Conservation (phyloP, 1,140 invertebrate species). For the Trichonephila inaurata region DNA sequence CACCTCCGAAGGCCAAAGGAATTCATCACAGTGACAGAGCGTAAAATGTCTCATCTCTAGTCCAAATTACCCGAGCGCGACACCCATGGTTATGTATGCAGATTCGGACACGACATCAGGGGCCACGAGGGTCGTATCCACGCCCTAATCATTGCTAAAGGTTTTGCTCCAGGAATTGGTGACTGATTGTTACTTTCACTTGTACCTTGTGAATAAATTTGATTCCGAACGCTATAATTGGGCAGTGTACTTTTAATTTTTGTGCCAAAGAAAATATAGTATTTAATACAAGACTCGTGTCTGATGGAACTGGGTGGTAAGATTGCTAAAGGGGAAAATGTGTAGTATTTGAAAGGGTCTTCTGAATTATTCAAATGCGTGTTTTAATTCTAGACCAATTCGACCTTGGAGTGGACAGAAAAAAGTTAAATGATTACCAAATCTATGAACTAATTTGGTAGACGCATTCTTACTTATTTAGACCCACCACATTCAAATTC, state of each 20-base stretch:
- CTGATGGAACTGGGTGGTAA: not conserved
- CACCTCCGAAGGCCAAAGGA: not conserved
- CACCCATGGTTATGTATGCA: constrained; percentile 24
- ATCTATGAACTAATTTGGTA: not conserved
- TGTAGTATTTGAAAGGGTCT: too few species aligned
- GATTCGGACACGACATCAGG: not conserved
- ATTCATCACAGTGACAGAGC: constrained; percentile 20
- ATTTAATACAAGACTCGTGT: not conserved
- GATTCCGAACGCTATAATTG: not conserved
- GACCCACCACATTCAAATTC: too few species aligned
- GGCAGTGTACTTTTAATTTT: constrained; percentile 8
- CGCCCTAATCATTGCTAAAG: not conserved
- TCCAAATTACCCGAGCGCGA: not conserved
- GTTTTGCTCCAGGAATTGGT: not conserved
- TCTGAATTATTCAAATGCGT: constrained; percentile 9
- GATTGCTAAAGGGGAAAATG: not conserved
- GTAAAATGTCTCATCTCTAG: constrained; percentile 8
- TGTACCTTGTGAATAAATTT: not conserved
- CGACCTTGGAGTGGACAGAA: not conserved
- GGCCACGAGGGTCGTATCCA: not conserved
- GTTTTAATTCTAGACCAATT: not conserved
- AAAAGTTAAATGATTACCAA: not conserved
- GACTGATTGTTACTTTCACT: constrained; percentile 10
- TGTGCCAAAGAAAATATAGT: not conserved
- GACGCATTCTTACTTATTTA: too few species aligned